Percentiles rank a stretch among this genome's conserved stretches.
Evolutionary conservation across 2,797 vertebrate species (phyloP).

Genomic region (Hafferia zeledoni): DNA sequence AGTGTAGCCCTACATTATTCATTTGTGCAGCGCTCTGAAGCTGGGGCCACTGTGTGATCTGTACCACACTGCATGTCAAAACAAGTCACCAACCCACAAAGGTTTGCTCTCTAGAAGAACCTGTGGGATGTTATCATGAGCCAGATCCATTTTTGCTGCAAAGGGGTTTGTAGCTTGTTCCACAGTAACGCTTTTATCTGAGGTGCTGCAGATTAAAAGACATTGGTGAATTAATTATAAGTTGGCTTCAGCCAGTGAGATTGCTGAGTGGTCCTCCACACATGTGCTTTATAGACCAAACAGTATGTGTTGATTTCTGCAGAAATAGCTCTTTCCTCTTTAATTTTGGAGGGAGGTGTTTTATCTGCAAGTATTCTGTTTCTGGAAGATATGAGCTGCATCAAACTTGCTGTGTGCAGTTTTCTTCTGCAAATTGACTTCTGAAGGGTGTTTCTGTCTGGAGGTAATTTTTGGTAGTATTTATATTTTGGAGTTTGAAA

Average conservation of each 20-base stretch:
- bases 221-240: background rate
- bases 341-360: background rate
- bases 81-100: background rate
- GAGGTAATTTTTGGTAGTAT: background rate
- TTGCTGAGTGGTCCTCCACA: background rate
- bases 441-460: background rate
- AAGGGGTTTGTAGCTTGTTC: background rate
- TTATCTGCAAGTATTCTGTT: background rate
- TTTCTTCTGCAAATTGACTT: background rate
- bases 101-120: background rate
- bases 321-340: background rate
- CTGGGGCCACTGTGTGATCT: accelerated
- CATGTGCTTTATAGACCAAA: background rate
- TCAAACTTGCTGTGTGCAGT: background rate
- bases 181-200: background rate
- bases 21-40: background rate
- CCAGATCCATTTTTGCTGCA: background rate
- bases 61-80: background rate
- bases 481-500: background rate
- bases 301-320: background rate
- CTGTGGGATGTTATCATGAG: background rate
- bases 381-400: background rate
- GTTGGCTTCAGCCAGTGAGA: background rate
- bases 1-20: background rate
- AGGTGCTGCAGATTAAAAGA: background rate